Conservation (phyloP, 2,113 vertebrate genomes). For the Eleginops maclovinus region DNA sequence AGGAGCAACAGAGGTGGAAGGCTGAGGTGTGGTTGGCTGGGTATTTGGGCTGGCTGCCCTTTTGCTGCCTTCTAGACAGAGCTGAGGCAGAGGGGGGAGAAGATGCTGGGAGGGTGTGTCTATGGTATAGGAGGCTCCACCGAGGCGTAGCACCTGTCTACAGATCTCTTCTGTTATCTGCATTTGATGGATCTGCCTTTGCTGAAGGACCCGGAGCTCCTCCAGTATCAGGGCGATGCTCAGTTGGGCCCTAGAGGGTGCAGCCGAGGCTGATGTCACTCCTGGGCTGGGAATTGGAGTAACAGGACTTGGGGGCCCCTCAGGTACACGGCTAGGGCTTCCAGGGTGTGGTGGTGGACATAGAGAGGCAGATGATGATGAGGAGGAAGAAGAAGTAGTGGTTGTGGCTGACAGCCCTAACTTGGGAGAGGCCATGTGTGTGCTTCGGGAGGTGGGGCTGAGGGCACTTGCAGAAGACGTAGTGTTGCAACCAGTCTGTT, state of each 20-base stretch:
- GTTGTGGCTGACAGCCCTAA: slow-evolving; percentile 84
- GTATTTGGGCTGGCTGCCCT: slow-evolving; percentile 52
- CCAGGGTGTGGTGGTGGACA: slow-evolving; percentile 81
- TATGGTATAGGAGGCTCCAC: slow-evolving; percentile 80
- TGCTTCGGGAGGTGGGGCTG: slow-evolving; percentile 30
- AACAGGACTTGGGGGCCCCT: slow-evolving; percentile 86
- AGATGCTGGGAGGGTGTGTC: slow-evolving; percentile 79
- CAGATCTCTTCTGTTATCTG: slow-evolving; percentile 96
- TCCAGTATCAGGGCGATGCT: slow-evolving; percentile 89
- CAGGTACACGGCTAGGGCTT: slow-evolving; percentile 83
- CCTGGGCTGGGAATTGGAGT: slow-evolving; percentile 84
- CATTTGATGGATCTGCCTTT: slow-evolving; percentile 95
- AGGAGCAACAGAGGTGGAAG: slow-evolving; percentile 76
- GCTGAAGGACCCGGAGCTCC: slow-evolving; percentile 91
- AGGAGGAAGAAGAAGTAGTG: slow-evolving; percentile 81
- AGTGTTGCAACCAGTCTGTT: slow-evolving; percentile 30
- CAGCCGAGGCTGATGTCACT: slow-evolving; percentile 80
- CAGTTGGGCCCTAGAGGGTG: slow-evolving; percentile 79
- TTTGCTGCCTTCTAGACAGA: slow-evolving; percentile 80
- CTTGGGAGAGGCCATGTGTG: slow-evolving; percentile 85
- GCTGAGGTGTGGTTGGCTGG: slow-evolving; percentile 54
- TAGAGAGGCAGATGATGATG: slow-evolving; percentile 79
- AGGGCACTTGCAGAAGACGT: slow-evolving; percentile 47
- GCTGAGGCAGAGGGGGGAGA: slow-evolving; percentile 76
- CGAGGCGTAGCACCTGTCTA: slow-evolving; percentile 90